Percentiles rank a stretch among this genome's conserved stretches.
These are phyloP conservation scores for Poeciliopsis turneri DNA, from an alignment of 2,797 vertebrate species.

Conservation along the genomic window DNA sequence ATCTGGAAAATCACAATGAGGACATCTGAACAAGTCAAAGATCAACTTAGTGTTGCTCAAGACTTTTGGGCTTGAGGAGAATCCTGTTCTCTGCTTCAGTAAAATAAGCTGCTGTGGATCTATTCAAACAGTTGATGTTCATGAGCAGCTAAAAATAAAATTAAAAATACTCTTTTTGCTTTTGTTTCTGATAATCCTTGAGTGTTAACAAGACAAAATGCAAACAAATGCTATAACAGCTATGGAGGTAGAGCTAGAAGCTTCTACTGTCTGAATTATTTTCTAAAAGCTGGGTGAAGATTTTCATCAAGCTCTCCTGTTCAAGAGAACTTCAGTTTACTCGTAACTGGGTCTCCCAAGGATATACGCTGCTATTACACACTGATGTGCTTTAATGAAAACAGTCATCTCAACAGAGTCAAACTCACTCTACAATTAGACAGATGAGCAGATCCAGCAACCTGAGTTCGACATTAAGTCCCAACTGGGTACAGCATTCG, in stretches of 20 bases:
- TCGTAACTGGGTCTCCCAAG: neutral
- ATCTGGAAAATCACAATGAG: neutral
- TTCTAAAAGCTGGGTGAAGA: neutral
- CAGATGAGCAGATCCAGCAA: no score
- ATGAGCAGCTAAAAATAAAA: neutral
- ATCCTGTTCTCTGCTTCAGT: neutral
- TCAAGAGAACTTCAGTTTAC: neutral
- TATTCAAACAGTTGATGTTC: neutral
- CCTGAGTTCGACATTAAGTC: no score
- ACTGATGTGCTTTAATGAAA: neutral
- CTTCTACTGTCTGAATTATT: neutral
- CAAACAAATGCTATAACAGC: neutral
- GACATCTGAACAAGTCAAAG: neutral
- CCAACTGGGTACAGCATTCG: no score
- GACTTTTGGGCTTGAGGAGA: neutral
- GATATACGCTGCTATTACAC: neutral
- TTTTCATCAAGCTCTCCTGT: neutral
- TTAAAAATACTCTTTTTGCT: neutral
- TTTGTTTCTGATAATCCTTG: neutral
- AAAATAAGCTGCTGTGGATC: neutral
- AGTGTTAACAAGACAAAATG: neutral
- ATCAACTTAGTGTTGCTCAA: neutral
- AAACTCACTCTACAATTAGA: no score
- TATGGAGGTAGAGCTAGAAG: neutral
- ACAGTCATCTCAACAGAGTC: neutral